Evolutionary conservation across 2,888 invertebrate species (phyloP).

Genomic region (Hofmannophila pseudospretella): DNA sequence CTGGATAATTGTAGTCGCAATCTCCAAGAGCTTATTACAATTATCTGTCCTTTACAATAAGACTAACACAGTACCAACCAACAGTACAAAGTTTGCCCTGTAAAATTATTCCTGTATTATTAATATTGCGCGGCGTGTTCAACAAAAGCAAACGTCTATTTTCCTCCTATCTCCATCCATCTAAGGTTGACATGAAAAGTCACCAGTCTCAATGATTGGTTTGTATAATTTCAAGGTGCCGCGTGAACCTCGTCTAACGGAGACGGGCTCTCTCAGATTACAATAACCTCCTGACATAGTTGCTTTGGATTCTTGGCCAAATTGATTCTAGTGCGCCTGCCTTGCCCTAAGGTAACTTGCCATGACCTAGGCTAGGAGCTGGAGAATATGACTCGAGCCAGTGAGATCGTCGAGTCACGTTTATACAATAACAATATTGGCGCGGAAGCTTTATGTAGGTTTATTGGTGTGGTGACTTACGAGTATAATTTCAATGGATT

Average conservation of each 20-base stretch:
- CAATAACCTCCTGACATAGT: conserved; percentile 69
- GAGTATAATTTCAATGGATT: conserved; percentile 6
- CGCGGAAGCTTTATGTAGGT: conserved; percentile 18
- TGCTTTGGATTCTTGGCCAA: conserved; percentile 49
- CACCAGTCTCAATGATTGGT: conserved; percentile 54
- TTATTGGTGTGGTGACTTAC: conserved; percentile 12
- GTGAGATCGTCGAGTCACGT: conserved; percentile 22
- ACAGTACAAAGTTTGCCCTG: conserved; percentile 1
- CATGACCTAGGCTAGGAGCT: conserved; percentile 24
- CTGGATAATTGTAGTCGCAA: conserved; percentile 4
- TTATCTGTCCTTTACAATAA: conserved; percentile 9
- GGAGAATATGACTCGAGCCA: conserved; percentile 18
- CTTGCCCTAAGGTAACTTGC: conserved; percentile 30
- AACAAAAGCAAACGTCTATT: conserved; percentile 10
- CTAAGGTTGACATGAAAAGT: conserved; percentile 52
- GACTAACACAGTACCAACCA: conserved; percentile 6
- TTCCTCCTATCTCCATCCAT: conserved; percentile 34
- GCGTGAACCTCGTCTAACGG: conserved; percentile 63
- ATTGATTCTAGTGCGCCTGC: conserved; percentile 48
- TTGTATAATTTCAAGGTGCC: conserved; percentile 60
- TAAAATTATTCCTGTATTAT: conserved; percentile 13
- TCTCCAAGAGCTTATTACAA: conserved; percentile 6
- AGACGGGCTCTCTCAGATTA: conserved; percentile 46
- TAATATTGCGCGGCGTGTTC: conserved; percentile 4
- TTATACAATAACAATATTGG: conserved; percentile 16